Base-by-base conservation (phyloP, 1,140 invertebrate genomes). In the Drosophila sucinea region DNA sequence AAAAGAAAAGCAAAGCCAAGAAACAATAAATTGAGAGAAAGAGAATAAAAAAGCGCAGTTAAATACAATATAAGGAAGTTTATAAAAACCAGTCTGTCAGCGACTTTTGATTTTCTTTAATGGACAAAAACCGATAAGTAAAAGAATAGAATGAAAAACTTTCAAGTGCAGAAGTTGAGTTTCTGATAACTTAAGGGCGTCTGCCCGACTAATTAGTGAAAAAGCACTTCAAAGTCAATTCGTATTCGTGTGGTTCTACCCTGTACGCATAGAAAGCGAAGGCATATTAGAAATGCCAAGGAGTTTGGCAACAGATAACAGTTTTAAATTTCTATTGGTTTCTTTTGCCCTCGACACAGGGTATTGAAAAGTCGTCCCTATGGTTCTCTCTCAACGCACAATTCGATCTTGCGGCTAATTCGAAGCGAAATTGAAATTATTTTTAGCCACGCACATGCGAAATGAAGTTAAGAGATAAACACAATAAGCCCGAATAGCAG, bases 361-460 rank as follows among this genome's bases (percentile, higher is more conserved):
- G 44, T 8, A 27, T 51, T 7, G 6, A 4, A 8, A 27, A 27
- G 23, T 51, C 44, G 44, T 10, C 25, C 10, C 6, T 29, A 7
- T 30, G 25, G 1, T 38, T 38, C 1, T 3, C 11, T 38, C 10
- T 38, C 10, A 38, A 38, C 35, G 35, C 10, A 38, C 8, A 38
- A 38, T 40, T 29, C 27, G 35, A 10, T 41, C 11, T 44, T 40
- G 23, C 3, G 60, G 38, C 23, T 40, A 44, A 41, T 38, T 61
- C 10, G 40, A 61, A 44, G 38, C 60, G 23, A 61, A 41, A 61
- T 41, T 40, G 29, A 61, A 61, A 40, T 61, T 61, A 61, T 61
- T 61, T 61, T 61, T 61, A 61, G 60, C 60, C 60, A 61, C 60
- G 60, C 60, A 61, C 35, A 58, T 58, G 56, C 56, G 56, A 58